These are phyloP conservation scores for Spea multiplicata DNA, from an alignment of 2,113 vertebrate genomes.

Conservation along the genomic window DNA sequence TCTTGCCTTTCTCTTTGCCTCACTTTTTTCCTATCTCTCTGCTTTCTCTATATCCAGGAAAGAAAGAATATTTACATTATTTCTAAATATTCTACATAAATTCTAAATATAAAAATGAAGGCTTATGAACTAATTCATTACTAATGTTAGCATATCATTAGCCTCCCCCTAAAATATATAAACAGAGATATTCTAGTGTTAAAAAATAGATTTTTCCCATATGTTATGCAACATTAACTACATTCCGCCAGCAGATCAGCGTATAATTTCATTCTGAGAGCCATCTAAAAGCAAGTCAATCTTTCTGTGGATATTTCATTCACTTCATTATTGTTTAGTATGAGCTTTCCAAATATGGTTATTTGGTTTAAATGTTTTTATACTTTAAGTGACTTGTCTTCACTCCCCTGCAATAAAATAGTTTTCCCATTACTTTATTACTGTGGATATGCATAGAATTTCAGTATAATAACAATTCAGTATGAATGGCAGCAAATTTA, in stretches of 20 bases:
- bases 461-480: constrained; percentile 24
- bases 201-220: constrained; percentile 53
- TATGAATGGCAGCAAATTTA: constrained; percentile 34
- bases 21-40: no score
- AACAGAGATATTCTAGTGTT: constrained; percentile 60
- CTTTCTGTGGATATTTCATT: constrained; percentile 54
- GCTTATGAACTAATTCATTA: constrained; percentile 13
- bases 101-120: constrained; percentile 31
- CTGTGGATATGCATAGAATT: constrained; percentile 27
- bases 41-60: no score
- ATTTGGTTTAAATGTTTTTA: background rate
- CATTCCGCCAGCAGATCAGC: constrained; percentile 51
- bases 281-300: constrained; percentile 54
- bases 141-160: constrained; percentile 25
- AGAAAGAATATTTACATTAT: no score
- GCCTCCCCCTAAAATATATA: constrained; percentile 30
- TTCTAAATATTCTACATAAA: background rate
- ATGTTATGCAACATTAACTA: constrained; percentile 54
- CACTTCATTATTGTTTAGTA: constrained; percentile 53
- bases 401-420: constrained; percentile 10
- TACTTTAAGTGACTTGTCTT: constrained; percentile 23
- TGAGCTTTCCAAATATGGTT: constrained; percentile 50
- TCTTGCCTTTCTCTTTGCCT: no score
- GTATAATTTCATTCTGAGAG: constrained; percentile 61
- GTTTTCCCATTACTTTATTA: constrained; percentile 40